Conservation (phyloP, 2,888 invertebrate species). For the Trissonchulus latispiculum region DNA sequence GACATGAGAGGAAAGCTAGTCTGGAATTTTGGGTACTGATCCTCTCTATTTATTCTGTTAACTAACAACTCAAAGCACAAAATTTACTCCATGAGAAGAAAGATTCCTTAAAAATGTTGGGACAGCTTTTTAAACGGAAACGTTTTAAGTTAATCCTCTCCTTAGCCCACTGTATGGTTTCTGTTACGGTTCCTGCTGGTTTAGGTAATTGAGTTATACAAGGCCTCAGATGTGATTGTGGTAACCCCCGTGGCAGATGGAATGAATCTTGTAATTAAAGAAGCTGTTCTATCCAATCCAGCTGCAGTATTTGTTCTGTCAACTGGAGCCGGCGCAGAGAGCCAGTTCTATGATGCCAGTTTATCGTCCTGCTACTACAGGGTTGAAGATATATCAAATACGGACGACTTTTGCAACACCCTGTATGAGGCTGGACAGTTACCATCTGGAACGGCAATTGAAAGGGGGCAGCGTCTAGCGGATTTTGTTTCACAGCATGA, state of each 20-base stretch:
- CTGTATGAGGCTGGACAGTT: neutral
- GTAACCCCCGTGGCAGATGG: conserved; percentile 72
- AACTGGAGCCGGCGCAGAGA: conserved; percentile 70
- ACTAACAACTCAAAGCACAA: too few species aligned
- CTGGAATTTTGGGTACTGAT: too few species aligned
- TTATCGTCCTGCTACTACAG: conserved; percentile 15
- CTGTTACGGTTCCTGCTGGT: too few species aligned
- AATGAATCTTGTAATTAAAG: conserved; percentile 84
- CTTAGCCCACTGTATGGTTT: too few species aligned
- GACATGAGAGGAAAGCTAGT: too few species aligned
- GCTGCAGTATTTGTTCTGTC: conserved; percentile 75
- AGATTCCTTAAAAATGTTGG: too few species aligned
- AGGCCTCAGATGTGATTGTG: conserved; percentile 69
- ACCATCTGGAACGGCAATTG: neutral
- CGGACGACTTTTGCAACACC: neutral
- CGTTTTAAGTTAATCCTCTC: too few species aligned
- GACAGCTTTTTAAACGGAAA: too few species aligned
- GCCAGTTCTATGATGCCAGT: conserved; percentile 18
- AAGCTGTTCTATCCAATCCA: conserved; percentile 73
- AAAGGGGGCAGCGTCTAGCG: neutral
- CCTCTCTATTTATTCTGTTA: too few species aligned
- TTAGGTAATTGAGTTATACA: conserved; percentile 43
- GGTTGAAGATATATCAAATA: neutral
- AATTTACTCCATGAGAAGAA: too few species aligned
- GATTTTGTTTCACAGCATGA: neutral